Percentiles rank a stretch among this genome's conserved stretches.
phyloP scores from a whole-genome alignment of 1,140 invertebrate species.

The Himalopsyche phryganea region DNA sequence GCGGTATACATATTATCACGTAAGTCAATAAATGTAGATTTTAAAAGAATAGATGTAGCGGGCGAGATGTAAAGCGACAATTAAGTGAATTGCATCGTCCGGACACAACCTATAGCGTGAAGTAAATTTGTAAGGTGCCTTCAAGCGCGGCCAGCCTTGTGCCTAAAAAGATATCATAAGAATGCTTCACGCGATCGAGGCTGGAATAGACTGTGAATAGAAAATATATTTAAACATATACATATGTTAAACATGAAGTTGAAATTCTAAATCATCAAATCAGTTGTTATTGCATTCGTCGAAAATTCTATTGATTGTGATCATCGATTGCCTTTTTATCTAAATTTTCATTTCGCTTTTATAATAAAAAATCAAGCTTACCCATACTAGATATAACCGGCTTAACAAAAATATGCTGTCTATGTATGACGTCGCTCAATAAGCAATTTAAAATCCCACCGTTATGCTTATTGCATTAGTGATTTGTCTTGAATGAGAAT shows the following conservation, averaged over 20 bases:
- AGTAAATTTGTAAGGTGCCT: constrained; percentile 55
- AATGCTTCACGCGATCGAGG: constrained; percentile 32
- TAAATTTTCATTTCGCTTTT: constrained; percentile 24
- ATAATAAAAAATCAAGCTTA: constrained; percentile 17
- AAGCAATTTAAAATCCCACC: constrained; percentile 34
- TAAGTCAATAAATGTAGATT: constrained; percentile 19
- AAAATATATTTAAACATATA: constrained; percentile 27
- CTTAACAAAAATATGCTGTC: constrained; percentile 16
- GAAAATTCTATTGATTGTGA: constrained; percentile 35
- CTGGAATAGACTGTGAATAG: constrained; percentile 35
- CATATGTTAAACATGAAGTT: constrained; percentile 23
- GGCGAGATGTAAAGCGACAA: constrained; percentile 5
- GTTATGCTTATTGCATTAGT: constrained; percentile 34
- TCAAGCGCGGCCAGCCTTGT: constrained; percentile 57
- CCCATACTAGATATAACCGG: constrained; percentile 3
- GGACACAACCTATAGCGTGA: constrained; percentile 7
- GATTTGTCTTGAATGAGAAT: constrained; percentile 22
- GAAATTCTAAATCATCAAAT: constrained; percentile 34
- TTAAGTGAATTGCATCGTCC: constrained; percentile 7
- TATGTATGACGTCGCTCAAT: constrained; percentile 32
- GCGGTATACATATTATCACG: constrained; percentile 32
- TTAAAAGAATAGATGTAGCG: constrained; percentile 8
- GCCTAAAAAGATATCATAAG: constrained; percentile 47
- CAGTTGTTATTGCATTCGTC: constrained; percentile 33
- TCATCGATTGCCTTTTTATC: constrained; percentile 31